These are phyloP conservation scores for Monodelphis domestica DNA, from an alignment of 2,797 vertebrate species.

Conservation along the genomic window DNA sequence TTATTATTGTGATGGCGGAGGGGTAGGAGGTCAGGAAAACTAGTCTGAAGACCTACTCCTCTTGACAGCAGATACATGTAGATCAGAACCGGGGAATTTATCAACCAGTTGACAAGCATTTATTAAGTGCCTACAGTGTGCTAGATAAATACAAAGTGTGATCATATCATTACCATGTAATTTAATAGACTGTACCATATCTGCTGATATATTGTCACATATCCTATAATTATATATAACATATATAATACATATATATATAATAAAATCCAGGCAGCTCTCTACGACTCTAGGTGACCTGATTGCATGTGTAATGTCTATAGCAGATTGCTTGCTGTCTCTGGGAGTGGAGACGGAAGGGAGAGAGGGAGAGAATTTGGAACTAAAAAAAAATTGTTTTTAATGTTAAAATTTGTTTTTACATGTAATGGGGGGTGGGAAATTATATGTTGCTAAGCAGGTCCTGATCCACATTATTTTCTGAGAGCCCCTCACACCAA, in stretches of 20 bases:
- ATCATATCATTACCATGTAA: background rate
- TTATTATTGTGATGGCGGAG: fast-evolving
- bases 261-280: background rate
- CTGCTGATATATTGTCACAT: background rate
- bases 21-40: fast-evolving
- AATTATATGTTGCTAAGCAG: background rate
- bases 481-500: background rate
- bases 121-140: background rate
- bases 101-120: background rate
- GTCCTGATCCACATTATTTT: background rate
- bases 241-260: no score
- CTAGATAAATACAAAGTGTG: background rate
- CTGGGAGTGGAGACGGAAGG: no score
- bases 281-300: no score
- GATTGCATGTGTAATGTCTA: no score
- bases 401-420: no score
- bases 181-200: background rate
- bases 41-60: background rate
- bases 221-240: background rate
- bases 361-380: no score
- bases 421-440: no score
- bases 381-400: no score
- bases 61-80: background rate
- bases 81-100: background rate
- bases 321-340: no score